Evolutionary conservation across 2,797 vertebrate species (phyloP), one percentile per base, ranked within the genome.

Genomic region (Fistularia commersonii): DNA sequence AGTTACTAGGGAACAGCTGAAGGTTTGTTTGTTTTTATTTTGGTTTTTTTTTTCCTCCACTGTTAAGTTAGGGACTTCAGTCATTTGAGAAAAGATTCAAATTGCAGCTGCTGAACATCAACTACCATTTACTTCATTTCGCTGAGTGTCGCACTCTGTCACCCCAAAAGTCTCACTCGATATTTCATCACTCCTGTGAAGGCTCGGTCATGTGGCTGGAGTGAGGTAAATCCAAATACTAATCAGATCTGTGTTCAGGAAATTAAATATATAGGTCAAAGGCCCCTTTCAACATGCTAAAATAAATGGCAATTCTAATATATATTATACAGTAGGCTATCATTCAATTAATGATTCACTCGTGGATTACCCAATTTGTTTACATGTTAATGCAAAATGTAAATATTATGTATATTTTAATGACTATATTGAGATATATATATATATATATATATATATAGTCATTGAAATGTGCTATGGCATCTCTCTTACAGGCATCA

Each of bases 321-420:
- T 15, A 15, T 34, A 42, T n/a, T 32, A 53, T 43, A 7, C 57
- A 31, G 38, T 35, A 15, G 48, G 37, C 66, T 48, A 66, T 66
- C 32, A 38, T 11, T 46, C 7, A 48, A 36, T 53, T 53, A 34
- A 8, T 44, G 46, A 11, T 45, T 60, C 50, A 53, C 52, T 59
- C 51, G 53, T 72, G 50, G 60, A 75, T 41, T 23, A 23, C 23
- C 23, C 23, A 23, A 56, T 74, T 68, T 80, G 83, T 89, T 87
- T 88, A 88, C 84, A 84, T 72, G 63, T 71, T 68, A 68, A 80
- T 69, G 54, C 61, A 65, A 45, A 45, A 67, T 90, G 87, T 89
- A 90, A 85, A 90, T 89, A 71, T 63, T 32, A 37, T 39, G 47
- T 40, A 39, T 35, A 31, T 34, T 13, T 46, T 31, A 38, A 62